Base-by-base conservation (phyloP, 1,140 invertebrate species). In the Homarus americanus region DNA sequence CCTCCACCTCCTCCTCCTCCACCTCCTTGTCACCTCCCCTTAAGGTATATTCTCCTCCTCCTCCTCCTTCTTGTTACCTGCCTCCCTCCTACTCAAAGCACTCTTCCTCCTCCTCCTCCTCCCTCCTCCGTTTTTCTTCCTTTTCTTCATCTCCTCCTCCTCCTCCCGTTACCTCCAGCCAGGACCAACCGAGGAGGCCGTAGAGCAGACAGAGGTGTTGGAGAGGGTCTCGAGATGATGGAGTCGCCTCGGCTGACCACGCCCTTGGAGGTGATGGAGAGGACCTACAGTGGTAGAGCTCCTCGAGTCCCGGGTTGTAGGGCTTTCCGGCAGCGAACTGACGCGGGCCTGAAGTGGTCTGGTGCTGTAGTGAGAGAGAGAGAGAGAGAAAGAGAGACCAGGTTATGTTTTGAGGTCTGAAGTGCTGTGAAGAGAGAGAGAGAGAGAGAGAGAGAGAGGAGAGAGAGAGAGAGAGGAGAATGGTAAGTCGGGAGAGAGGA, bases 201-300 rank as follows among this genome's bases (percentile, higher is more conserved):
- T 92, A 15, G 92, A 93, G 78, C 91, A 92, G 82, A 93, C 87
- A 0, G 91, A 92, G 9, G 86, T 91, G 66, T 92, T 92, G 53
- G 91, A 92, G n/a, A 80, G 82, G 2, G 97, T 97, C n/a, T 94
- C 85, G 97, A 97, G 92, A 98, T 97, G 90, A 98, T 97, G 49
- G 97, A 97, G 94, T 98, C 97, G 0, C 97, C 97, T 91, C 97
- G 97, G 95, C 98, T 98, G 80, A 98, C 96, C 32, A 98, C 97
- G 2, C 97, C 97, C 94, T 97, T 98, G 92, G 96, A 97, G 10
- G 97, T 98, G 93, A 98, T 98, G 93, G 96, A 97, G 95, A 98
- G 58, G 97, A 98, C 0, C 98, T 94, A 44, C 98, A 96, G 53
- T 97, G 95, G 94, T 98, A 98, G 40, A 98, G 95, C 94, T 97